Conservation (phyloP, 2,888 invertebrate genomes). For the Ischnura elegans region DNA sequence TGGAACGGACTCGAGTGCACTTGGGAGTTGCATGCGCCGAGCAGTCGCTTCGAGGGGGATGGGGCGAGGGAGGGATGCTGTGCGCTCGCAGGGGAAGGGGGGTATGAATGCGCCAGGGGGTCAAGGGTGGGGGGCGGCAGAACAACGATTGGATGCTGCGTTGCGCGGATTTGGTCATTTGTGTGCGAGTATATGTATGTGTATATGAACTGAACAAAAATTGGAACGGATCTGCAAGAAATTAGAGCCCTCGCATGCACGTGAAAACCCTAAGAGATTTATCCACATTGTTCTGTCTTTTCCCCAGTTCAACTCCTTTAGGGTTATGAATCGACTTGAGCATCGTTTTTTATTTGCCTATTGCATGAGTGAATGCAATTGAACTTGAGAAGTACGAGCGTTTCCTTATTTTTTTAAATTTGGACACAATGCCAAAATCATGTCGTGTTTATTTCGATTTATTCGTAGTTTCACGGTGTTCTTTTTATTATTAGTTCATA, state of each 20-base stretch:
- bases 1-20: conserved; percentile 1
- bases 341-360: not conserved
- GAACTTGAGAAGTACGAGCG: not conserved
- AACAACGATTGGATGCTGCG: not conserved
- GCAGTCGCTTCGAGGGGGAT: not conserved
- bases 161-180: not conserved
- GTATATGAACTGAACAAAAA: too few relatives aligned
- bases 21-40: not conserved
- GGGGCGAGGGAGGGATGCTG: too few relatives aligned
- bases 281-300: not conserved
- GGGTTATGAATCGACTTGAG: not conserved
- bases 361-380: not conserved
- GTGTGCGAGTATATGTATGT: not conserved
- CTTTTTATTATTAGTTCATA: not conserved
- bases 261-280: not conserved
- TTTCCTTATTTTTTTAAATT: not conserved
- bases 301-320: not conserved
- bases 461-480: not conserved
- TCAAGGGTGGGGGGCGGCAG: not conserved
- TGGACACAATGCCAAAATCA: not conserved
- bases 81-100: too few relatives aligned
- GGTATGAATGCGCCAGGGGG: not conserved
- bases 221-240: not conserved
- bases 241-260: not conserved
- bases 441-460: not conserved